Conservation (phyloP, 2,888 invertebrate genomes). For the Druceiella hillmani region DNA sequence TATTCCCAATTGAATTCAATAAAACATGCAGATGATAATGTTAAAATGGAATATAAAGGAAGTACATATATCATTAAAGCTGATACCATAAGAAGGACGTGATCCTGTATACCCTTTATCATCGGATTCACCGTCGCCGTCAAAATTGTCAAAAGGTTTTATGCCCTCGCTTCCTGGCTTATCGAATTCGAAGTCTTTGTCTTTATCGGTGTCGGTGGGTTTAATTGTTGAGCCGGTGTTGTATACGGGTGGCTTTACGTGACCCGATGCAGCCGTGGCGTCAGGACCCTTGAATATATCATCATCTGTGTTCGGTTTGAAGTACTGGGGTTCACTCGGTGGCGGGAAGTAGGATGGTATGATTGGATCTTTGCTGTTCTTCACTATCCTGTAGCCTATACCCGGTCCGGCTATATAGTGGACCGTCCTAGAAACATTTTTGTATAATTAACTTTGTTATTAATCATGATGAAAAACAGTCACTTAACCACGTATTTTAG, state of each 20-base stretch:
- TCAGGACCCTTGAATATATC: conserved; percentile 38
- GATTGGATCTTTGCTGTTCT: conserved; percentile 63
- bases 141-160: conserved; percentile 24
- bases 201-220: too few relatives aligned
- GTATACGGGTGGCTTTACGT: conserved; percentile 49
- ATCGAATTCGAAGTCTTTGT: conserved; percentile 33
- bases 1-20: too few relatives aligned
- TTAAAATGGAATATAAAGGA: too few relatives aligned
- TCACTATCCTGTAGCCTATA: conserved; percentile 69
- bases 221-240: too few relatives aligned
- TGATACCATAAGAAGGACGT: too few relatives aligned
- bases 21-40: too few relatives aligned
- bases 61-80: too few relatives aligned
- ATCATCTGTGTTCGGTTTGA: conserved; percentile 20
- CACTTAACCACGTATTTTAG: not conserved
- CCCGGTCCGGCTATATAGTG: conserved; percentile 76
- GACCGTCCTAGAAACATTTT: conserved; percentile 48
- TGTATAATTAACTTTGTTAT: not conserved
- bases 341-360: conserved; percentile 57
- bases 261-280: conserved; percentile 54
- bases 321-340: conserved; percentile 31
- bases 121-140: conserved; percentile 16
- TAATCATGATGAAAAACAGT: conserved; percentile 6
- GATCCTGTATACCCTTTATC: conserved; percentile 18
- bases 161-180: conserved; percentile 25